Conservation (phyloP, 2,888 invertebrate genomes). For the Heliconius sara region DNA sequence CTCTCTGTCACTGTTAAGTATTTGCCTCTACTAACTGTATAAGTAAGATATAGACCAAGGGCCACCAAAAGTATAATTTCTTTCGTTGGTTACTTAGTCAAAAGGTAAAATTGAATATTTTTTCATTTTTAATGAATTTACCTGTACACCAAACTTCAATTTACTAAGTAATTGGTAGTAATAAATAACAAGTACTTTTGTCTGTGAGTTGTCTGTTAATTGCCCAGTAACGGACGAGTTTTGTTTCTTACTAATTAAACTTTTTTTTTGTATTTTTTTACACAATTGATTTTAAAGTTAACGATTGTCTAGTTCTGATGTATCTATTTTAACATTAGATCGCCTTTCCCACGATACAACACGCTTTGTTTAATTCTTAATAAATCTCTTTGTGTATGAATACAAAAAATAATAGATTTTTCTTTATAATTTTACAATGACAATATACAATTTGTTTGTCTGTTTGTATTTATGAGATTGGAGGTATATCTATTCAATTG, state of each 20-base stretch:
- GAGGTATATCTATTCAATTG: neutral
- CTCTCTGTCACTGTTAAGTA: neutral
- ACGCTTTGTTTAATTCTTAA: conserved; percentile 13
- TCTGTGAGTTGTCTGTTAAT: neutral
- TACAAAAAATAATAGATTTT: neutral
- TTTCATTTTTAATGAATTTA: too few relatives aligned
- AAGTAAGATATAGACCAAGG: neutral
- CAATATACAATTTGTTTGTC: conserved; percentile 1
- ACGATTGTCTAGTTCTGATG: neutral
- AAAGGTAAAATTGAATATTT: too few relatives aligned
- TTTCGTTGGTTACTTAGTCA: neutral
- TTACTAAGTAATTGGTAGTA: too few relatives aligned
- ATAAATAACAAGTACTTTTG: too few relatives aligned
- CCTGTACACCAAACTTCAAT: too few relatives aligned
- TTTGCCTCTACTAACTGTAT: neutral
- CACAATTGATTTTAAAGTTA: neutral
- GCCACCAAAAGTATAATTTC: neutral
- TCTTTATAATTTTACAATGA: neutral
- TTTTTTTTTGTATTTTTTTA: neutral
- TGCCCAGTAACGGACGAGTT: neutral
- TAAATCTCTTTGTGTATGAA: neutral
- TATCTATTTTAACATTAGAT: neutral
- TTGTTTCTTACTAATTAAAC: neutral
- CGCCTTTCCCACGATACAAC: conserved; percentile 10
- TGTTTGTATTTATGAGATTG: neutral